These are phyloP conservation scores for Promerops cafer DNA, from an alignment of 2,113 vertebrate species.

Conservation along the genomic window DNA sequence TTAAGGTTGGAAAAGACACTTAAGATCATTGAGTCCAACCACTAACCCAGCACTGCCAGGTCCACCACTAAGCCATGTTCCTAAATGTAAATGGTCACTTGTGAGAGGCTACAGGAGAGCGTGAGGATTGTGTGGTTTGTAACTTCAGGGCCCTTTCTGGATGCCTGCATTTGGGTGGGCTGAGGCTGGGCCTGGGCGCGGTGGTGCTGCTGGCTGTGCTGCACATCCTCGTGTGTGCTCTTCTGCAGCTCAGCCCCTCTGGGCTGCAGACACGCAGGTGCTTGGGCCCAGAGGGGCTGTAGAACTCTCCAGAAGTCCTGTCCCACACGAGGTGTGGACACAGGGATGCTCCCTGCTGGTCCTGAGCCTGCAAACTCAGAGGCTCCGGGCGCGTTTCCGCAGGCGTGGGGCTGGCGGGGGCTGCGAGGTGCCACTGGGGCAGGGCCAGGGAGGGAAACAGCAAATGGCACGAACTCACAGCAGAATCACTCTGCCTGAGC, in stretches of 20 bases:
- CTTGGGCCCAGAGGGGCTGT: rapidly evolving
- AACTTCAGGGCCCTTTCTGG: not conserved
- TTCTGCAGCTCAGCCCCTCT: not conserved
- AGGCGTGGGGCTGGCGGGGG: not conserved
- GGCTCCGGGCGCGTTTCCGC: rapidly evolving
- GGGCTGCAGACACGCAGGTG: rapidly evolving
- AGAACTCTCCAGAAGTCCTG: not conserved
- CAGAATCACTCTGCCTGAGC: not conserved
- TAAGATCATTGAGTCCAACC: not conserved
- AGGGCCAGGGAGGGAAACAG: not conserved
- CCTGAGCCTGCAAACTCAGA: not conserved
- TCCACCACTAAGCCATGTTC: not conserved
- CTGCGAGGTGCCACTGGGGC: not conserved
- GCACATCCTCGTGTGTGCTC: not conserved
- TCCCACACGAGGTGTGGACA: rapidly evolving
- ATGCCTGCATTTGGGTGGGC: not conserved
- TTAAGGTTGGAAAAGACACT: not conserved
- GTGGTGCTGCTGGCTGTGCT: not conserved
- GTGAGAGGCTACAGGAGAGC: not conserved
- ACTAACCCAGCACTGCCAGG: not conserved
- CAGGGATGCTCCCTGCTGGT: not conserved
- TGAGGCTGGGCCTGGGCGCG: not conserved
- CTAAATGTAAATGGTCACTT: not conserved
- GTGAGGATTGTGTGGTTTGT: not conserved
- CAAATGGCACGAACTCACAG: not conserved